A percentile compares a stretch with the other conserved stretches of the same genome.
phyloP scores from a whole-genome alignment of 2,888 invertebrate genomes.

The Orthosia gothica region DNA sequence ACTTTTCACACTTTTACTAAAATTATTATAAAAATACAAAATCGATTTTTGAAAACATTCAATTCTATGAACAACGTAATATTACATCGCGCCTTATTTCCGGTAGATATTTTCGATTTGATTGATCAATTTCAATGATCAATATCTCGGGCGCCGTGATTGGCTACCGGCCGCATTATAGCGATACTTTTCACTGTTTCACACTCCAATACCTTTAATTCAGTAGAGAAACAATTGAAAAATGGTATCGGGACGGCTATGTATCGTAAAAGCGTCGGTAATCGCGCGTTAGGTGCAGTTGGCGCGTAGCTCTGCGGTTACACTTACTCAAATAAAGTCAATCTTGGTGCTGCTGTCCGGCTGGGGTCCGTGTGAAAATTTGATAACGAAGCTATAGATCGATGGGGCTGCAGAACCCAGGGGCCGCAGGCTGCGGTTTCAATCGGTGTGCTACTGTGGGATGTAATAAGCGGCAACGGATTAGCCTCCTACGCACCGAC shows the following conservation, averaged over 20 bases:
- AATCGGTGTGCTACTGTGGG: constrained; percentile 89
- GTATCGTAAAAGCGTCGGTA: constrained; percentile 77
- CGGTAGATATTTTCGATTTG: constrained; percentile 89
- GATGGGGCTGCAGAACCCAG: constrained; percentile 88
- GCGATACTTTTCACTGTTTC: constrained; percentile 80
- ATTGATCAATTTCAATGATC: constrained; percentile 91
- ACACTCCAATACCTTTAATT: constrained; percentile 82
- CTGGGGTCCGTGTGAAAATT: constrained; percentile 90
- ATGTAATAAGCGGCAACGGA: constrained; percentile 87
- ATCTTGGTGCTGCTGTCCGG: constrained; percentile 87
- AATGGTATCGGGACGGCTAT: constrained; percentile 75
- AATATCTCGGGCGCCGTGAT: constrained; percentile 89
- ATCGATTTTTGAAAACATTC: constrained; percentile 80
- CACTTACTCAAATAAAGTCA: constrained; percentile 91
- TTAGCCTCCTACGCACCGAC: constrained; percentile 78
- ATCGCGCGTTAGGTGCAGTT: constrained; percentile 69
- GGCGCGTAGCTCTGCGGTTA: constrained; percentile 87
- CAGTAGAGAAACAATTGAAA: constrained; percentile 70
- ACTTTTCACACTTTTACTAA: constrained; percentile 66
- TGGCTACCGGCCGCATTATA: constrained; percentile 84
- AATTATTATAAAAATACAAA: constrained; percentile 60
- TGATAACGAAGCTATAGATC: constrained; percentile 91
- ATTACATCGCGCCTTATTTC: constrained; percentile 90
- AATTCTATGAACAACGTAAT: constrained; percentile 83
- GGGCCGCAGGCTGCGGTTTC: constrained; percentile 88